Evolutionary conservation across 2,797 vertebrate genomes (phyloP).

Genomic region (Pygocentrus nattereri): DNA sequence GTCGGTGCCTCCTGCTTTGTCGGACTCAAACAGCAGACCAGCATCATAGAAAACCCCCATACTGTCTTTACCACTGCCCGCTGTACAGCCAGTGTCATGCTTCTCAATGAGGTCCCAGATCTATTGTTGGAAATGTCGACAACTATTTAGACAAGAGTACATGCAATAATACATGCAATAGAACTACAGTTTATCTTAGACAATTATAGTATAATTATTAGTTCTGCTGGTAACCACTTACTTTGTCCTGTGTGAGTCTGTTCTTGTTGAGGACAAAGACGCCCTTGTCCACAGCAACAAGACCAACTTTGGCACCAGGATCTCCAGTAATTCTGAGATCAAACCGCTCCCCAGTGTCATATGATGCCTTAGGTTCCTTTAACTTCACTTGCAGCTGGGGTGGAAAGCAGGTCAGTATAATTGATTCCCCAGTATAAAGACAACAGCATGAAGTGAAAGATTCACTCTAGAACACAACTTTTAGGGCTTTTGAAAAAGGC

Average conservation of each 20-base stretch:
- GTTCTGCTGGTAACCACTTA: slow-evolving; percentile 42
- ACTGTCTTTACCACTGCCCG: slow-evolving; percentile 77
- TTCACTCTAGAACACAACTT: too few species aligned
- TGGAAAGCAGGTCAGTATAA: neutral
- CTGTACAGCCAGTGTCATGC: slow-evolving; percentile 80
- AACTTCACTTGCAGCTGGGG: neutral
- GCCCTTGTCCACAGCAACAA: slow-evolving; percentile 84
- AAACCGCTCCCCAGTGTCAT: slow-evolving; percentile 61
- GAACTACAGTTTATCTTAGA: too few species aligned
- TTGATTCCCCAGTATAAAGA: too few species aligned
- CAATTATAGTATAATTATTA: too few species aligned
- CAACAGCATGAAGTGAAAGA: too few species aligned
- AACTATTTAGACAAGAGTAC: neutral
- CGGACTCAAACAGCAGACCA: slow-evolving; percentile 75
- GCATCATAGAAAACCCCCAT: slow-evolving; percentile 80
- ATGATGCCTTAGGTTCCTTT: neutral
- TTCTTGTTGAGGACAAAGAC: slow-evolving; percentile 81
- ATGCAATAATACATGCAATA: too few species aligned
- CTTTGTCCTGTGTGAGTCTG: slow-evolving; percentile 77
- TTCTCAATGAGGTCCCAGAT: slow-evolving; percentile 81
- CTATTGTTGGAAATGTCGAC: slow-evolving; percentile 59
- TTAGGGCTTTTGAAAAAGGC: neutral
- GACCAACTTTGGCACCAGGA: slow-evolving; percentile 71
- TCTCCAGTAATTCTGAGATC: slow-evolving; percentile 75
- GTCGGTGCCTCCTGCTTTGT: slow-evolving; percentile 42